Evolutionary conservation across 2,797 vertebrate genomes (phyloP).

Genomic region (Psittacula derbiana): DNA sequence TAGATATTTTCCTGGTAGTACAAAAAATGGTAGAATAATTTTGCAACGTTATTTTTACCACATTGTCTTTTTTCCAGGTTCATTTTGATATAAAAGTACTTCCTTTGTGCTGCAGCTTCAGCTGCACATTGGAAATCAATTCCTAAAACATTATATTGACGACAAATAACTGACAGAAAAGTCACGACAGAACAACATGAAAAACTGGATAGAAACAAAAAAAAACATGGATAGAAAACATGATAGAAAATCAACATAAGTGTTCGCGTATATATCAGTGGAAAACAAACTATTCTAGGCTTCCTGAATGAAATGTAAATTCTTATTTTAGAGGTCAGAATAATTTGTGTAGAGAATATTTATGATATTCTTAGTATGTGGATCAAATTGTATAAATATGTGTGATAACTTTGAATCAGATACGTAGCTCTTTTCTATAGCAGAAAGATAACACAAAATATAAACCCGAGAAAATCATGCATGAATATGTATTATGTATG

Average conservation of each 20-base stretch:
- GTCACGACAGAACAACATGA: not conserved
- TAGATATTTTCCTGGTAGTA: not conserved
- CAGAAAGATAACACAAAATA: not conserved
- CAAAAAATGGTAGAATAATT: not conserved
- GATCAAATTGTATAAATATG: not conserved
- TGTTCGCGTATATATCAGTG: not conserved
- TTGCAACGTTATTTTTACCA: not conserved
- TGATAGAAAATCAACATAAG: not conserved
- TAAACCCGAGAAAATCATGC: not conserved
- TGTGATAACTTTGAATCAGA: not conserved
- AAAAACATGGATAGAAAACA: too few species aligned
- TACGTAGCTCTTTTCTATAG: not conserved
- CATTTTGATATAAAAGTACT: not conserved
- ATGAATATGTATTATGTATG: not conserved
- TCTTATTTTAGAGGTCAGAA: not conserved
- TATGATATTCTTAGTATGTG: not conserved
- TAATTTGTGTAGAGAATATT: not conserved
- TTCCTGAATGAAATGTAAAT: not conserved
- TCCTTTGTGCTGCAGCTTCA: not conserved
- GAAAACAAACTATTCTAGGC: not conserved
- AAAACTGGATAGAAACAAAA: not conserved
- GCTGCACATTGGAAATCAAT: constrained; percentile 32
- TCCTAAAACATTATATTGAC: constrained; percentile 14
- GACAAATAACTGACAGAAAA: not conserved
- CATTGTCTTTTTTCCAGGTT: not conserved